Evolutionary conservation across 2,888 invertebrate species (phyloP), one percentile per base, ranked within the genome.

Genomic region (Thereva unica): DNA sequence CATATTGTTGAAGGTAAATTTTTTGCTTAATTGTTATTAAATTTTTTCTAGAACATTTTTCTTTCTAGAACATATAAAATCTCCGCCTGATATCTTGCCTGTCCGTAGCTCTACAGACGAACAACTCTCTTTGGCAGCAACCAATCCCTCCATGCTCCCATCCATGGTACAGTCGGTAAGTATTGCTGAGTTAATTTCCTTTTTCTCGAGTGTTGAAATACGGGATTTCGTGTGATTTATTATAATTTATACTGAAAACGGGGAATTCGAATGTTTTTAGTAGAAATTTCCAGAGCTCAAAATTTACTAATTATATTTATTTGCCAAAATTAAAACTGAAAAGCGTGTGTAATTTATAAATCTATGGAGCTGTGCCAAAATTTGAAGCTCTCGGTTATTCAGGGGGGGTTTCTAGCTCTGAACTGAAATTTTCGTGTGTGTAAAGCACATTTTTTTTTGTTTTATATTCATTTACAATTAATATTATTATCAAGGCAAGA

Each of bases 141-240:
- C 80, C 7, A 78, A 79, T 75, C 80, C 80, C 4, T 75, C 77
- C 45, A 73, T 79, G 68, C 70, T 79, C 63, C 79, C 80, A 7
- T 77, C 78, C 56, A 78, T 79, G 66, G 77, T 79, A 65, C 80
- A 79, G 73, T 79, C 79, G 67, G 79, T 79, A 75, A 74, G 75
- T 71, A 8, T 56, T 3, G 42, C 12, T 41, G 10, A 49, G 9
- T 49, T 10, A 1, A 49, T 35, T 52, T 23, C 23, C 23, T 23
- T 23, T 23, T 23, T 23, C n/a, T n/a, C n/a, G 23, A 23, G 23
- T 23, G 23, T 23, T 23, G 23, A 23, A 2, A 23, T 23, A 23
- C 23, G 23, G 23, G 2, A 23, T 23, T 23, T 23, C 23, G 23
- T 23, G 23, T 23, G 23, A 23, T 23, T 23, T 1, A 23, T 23